Base-by-base conservation (phyloP, 1,140 invertebrate genomes). In the Macrostomum lignano region DNA sequence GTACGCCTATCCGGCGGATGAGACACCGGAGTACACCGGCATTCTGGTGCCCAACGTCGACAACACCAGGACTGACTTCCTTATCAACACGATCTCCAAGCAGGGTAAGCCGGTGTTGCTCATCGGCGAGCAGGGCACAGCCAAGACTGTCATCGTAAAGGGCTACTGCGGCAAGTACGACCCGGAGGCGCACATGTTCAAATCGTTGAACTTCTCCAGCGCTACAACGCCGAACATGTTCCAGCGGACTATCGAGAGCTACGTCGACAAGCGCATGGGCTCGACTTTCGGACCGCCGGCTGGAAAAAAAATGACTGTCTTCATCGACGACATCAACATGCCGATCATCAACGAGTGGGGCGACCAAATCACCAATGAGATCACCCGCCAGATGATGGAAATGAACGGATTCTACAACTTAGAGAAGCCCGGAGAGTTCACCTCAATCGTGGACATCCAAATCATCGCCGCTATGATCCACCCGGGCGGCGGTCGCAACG, bases 391-490 rank as follows among this genome's bases (percentile, higher is more conserved):
- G 55, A 72, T 77, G 7, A 86, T 93, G 73, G 79, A 88, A 45
- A 82, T 78, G 71, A 74, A 74, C 40, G 84, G 84, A 17, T 91
- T 91, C 58, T 94, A 88, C 47, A 91, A 75, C 46, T 59, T 94
- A 33, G 82, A 93, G 52, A 91, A 88, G 58, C 82, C 82, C 0
- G 84, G 84, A 22, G 84, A 93, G 47, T 93, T 91, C 46, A 81
- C 70, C 0, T 72, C 68, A 11, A 72, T 94, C 39, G 67, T 79
- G 1, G 82, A 91, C 53, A 51, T 59, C 21, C 78, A 77, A 43
- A 82, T 82, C 60, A 64, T 91, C 36, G 77, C 70, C n/a, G 79
- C 81, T 3, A 93, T 93, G 82, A 75, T 78, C 26, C 74, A 81
- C 52, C 77, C 78, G 14, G 47, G 55, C 17, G 52, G 52, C 13